Base-by-base conservation (phyloP, 1,140 invertebrate genomes). In the Drosophila repletoides region DNA sequence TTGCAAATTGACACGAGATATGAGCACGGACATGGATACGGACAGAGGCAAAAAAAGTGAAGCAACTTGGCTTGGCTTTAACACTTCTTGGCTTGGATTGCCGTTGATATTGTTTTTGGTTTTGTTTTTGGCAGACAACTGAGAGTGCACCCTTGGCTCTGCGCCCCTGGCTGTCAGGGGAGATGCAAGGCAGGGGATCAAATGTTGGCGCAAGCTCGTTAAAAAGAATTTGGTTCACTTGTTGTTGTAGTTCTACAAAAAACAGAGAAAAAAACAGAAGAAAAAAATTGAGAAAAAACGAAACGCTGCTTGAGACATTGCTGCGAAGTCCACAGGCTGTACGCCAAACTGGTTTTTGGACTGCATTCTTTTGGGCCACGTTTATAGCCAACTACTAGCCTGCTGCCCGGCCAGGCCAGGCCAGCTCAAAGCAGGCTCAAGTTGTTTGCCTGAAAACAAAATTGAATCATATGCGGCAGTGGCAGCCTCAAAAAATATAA, bases 161-260 rank as follows among this genome's bases (percentile, higher is more conserved):
- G 65, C 71, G 58, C 59, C 64, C 53, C 55, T 66, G 41, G 7
- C 3, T 6, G 12, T 22, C 15, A 5, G 2, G 2, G 3, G 9
- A 1, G 31, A 0, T 7, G 12, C n/a, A n/a, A 9, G 7, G 38
- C 10, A 9, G 63, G 63, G 74, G 80, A 76, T 86, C 80, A 86
- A 86, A 86, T 86, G 80, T 80, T 86, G 71, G 80, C 84, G 75
- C 80, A 80, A 86, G 80, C 80, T 86, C 80, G 80, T 86, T 86
- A 86, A 86, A 84, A 86, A 86, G 80, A 86, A 86, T 86, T 86
- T 86, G 80, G 80, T 86, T 86, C 80, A 86, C 80, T 86, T 86
- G 80, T 68, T 80, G 74, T 77, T 83, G 72, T 71, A 66, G 53
- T 10, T 48, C 41, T 21, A 24, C 15, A 45, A 33, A 10, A 51